Evolutionary conservation across 2,113 vertebrate genomes (phyloP).

Genomic region (Scalopus aquaticus): DNA sequence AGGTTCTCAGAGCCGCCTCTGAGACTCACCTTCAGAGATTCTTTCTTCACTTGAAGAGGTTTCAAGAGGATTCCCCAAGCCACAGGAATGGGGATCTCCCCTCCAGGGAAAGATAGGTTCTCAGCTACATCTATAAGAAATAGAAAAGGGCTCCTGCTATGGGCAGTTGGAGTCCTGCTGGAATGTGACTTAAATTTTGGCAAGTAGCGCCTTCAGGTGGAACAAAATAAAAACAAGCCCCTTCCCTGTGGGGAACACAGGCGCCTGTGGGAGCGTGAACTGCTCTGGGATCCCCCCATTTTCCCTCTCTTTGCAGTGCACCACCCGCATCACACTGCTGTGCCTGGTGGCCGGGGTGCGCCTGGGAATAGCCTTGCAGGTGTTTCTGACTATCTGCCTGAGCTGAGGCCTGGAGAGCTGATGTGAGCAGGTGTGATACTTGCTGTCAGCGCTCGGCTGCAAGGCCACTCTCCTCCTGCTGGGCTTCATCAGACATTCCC

Average conservation of each 20-base stretch:
- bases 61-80: not conserved
- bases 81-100: not conserved
- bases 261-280: rapidly evolving
- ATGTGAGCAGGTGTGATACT: not conserved
- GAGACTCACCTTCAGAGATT: not conserved
- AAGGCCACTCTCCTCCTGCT: not conserved
- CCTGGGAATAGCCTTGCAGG: not conserved
- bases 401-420: not conserved
- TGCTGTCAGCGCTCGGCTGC: not conserved
- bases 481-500: not conserved
- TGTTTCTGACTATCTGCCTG: not conserved
- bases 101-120: not conserved
- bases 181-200: not conserved
- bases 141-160: not conserved
- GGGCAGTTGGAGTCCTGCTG: not conserved
- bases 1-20: not conserved
- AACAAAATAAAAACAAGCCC: not conserved
- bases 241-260: not conserved
- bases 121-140: not conserved
- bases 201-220: not conserved
- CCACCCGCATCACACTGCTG: not conserved
- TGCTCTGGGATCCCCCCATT: not conserved
- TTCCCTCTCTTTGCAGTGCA: not conserved
- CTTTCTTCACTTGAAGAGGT: not conserved
- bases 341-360: not conserved